These are phyloP conservation scores for Sebastes diaconus DNA, from an alignment of 2,797 vertebrate genomes.

Conservation along the genomic window DNA sequence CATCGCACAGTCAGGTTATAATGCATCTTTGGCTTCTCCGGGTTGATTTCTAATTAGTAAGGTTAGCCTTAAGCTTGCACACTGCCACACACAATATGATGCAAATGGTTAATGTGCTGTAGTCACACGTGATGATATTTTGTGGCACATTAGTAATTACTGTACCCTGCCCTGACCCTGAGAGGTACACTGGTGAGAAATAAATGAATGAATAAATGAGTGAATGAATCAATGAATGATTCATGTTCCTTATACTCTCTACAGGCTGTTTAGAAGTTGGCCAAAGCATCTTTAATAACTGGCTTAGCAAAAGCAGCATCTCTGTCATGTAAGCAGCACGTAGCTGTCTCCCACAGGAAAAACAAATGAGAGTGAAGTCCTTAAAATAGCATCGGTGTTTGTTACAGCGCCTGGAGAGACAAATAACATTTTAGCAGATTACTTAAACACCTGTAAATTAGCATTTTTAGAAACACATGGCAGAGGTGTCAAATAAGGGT, in stretches of 20 bases:
- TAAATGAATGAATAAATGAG: conserved; percentile 24
- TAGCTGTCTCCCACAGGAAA: conserved; percentile 63
- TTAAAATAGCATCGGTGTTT: conserved; percentile 75
- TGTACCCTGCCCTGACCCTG: background rate
- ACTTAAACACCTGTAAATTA: conserved; percentile 88
- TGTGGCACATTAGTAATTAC: background rate
- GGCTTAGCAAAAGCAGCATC: conserved; percentile 38
- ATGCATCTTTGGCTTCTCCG: background rate
- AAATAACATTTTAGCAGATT: conserved; percentile 80
- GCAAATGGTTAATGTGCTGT: background rate
- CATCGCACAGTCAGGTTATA: background rate
- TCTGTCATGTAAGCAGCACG: conserved; percentile 48
- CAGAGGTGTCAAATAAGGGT: conserved; percentile 63
- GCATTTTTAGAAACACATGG: conserved; percentile 77
- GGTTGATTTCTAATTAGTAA: conserved; percentile 15
- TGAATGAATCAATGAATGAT: conserved; percentile 22
- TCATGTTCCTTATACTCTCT: conserved; percentile 5
- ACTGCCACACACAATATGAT: background rate
- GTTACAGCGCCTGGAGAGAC: conserved; percentile 73
- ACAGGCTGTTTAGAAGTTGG: conserved; percentile 14
- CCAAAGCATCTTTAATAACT: conserved; percentile 37
- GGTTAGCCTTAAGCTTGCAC: background rate
- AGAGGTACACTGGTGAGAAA: conserved; percentile 1
- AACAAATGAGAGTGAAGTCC: conserved; percentile 70
- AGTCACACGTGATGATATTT: conserved; percentile 10